Percentiles rank a stretch among this genome's conserved stretches.
phyloP scores from a whole-genome alignment of 2,113 vertebrate genomes.

The Psilopsiagon aymara region DNA sequence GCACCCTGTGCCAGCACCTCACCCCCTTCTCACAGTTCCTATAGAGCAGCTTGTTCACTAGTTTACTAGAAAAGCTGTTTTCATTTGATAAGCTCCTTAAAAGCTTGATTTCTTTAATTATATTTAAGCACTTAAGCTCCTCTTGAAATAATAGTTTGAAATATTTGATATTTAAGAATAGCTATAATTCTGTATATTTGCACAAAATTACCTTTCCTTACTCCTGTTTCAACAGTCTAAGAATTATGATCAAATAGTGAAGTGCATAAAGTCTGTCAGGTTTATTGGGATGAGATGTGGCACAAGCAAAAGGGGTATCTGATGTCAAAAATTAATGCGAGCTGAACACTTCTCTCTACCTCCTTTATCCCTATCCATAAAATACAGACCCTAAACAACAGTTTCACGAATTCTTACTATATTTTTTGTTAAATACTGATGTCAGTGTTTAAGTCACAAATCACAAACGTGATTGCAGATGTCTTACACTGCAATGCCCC shows the following conservation, averaged over 20 bases:
- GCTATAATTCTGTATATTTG: neutral
- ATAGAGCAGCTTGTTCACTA: neutral
- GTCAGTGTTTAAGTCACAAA: neutral
- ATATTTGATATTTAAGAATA: neutral
- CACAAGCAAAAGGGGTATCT: neutral
- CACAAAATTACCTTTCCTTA: neutral
- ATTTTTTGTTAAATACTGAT: neutral
- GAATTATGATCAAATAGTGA: neutral
- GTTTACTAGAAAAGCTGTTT: neutral
- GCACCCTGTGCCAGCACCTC: neutral
- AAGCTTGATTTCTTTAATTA: neutral
- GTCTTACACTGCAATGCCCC: neutral
- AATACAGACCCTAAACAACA: neutral
- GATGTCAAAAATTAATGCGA: neutral
- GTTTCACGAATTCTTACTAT: neutral
- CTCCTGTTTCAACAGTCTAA: neutral
- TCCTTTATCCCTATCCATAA: neutral
- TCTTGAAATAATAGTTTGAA: neutral
- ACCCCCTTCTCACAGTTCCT: neutral
- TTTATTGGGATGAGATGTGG: neutral
- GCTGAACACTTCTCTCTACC: neutral
- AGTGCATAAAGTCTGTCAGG: neutral
- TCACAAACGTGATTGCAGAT: neutral
- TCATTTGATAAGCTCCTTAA: neutral
- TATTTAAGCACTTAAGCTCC: neutral